Conservation (phyloP, 2,797 vertebrate species). For the Pangasius macronema region DNA sequence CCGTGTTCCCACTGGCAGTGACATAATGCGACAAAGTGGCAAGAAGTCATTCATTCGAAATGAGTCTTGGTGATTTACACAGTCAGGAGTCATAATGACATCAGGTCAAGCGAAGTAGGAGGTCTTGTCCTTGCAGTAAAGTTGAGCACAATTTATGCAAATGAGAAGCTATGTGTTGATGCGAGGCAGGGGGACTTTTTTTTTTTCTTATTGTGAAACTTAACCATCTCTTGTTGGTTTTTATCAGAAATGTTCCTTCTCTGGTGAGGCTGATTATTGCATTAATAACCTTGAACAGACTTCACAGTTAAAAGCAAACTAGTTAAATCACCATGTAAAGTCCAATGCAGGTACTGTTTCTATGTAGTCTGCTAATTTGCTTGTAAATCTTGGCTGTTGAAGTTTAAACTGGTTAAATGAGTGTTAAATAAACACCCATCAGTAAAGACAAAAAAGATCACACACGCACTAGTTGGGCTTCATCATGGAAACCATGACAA, state of each 20-base stretch:
- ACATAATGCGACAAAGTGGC: background rate
- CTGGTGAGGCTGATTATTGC: background rate
- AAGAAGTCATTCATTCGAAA: slow-evolving; percentile 6
- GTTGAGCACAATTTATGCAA: background rate
- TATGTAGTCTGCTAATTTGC: background rate
- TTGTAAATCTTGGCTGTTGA: background rate
- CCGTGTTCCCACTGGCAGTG: background rate
- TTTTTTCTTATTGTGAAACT: background rate
- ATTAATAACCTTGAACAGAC: background rate
- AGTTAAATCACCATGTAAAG: background rate
- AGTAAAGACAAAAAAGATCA: background rate
- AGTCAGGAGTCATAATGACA: background rate
- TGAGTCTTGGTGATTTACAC: background rate
- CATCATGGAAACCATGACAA: background rate
- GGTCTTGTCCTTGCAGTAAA: background rate
- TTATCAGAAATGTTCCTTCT: background rate
- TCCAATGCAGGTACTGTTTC: background rate
- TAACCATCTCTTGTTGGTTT: background rate
- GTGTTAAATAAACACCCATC: background rate
- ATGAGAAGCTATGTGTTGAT: background rate
- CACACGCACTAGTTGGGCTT: background rate
- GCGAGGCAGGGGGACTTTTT: background rate
- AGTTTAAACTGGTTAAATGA: background rate
- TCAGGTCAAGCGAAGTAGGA: background rate
- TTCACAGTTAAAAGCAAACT: background rate